phyloP scores from a whole-genome alignment of 2,888 invertebrate species.

The Rhagium mordax region DNA sequence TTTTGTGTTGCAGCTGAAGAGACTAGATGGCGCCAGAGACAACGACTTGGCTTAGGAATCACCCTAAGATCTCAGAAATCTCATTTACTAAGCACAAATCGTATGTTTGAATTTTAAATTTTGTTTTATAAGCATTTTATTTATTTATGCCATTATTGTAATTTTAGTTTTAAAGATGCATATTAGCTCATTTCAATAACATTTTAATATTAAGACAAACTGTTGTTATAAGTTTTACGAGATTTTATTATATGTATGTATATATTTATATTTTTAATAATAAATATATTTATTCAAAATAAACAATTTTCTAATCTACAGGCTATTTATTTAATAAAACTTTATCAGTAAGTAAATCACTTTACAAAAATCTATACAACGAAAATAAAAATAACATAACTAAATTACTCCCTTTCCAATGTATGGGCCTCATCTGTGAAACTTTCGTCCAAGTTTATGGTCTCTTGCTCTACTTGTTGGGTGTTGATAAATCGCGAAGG shows the following conservation, averaged over 20 bases:
- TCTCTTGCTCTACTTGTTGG: background rate
- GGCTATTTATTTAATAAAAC: conserved; percentile 1
- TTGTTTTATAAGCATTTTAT: conserved; percentile 28
- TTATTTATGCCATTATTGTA: conserved; percentile 28
- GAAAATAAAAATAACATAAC: background rate
- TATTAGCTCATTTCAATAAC: conserved; percentile 12
- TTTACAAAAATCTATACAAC: background rate
- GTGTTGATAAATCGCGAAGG: background rate
- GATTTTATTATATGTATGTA: conserved; percentile 31
- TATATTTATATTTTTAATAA: conserved; percentile 35
- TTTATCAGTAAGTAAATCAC: background rate
- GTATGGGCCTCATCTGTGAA: background rate
- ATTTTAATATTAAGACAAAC: conserved; percentile 27
- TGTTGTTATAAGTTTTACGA: conserved; percentile 22
- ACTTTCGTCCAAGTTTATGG: background rate
- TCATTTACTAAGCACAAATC: conserved; percentile 14
- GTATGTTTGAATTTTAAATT: background rate
- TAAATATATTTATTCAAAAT: conserved; percentile 22
- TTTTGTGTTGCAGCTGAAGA: conserved; percentile 52
- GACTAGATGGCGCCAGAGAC: conserved; percentile 54
- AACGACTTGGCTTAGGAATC: conserved; percentile 48
- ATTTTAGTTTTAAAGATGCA: conserved; percentile 20
- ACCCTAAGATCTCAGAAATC: conserved; percentile 7
- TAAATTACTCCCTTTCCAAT: background rate
- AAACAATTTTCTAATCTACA: conserved; percentile 9